A percentile compares a stretch with the other conserved stretches of the same genome.
phyloP scores from a whole-genome alignment of 2,888 invertebrate species.

The Gymnosoma rotundatum region DNA sequence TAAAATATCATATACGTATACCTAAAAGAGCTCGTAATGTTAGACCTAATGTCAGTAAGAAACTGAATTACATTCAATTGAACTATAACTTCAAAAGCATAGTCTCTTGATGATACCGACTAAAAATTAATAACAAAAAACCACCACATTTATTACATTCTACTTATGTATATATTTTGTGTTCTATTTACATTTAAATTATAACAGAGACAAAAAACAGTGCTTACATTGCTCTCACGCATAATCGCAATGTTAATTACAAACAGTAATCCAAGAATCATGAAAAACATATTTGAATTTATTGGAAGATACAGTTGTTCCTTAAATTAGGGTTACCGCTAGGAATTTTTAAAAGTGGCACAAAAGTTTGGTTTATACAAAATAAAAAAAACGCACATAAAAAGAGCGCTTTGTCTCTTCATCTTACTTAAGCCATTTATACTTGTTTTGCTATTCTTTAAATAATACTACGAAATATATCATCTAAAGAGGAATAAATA shows the following conservation, averaged over 20 bases:
- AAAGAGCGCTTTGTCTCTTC: too few species aligned
- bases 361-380: too few species aligned
- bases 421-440: too few species aligned
- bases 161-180: not conserved
- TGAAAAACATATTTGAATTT: too few species aligned
- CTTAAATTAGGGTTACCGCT: too few species aligned
- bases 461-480: too few species aligned
- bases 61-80: conserved; percentile 68
- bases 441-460: too few species aligned
- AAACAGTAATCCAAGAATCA: too few species aligned
- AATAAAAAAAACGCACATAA: too few species aligned
- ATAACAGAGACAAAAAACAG: not conserved
- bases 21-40: conserved; percentile 44
- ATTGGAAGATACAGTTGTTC: too few species aligned
- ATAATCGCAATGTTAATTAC: not conserved
- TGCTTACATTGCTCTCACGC: not conserved
- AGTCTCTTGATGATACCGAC: conserved; percentile 17
- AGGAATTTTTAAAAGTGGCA: too few species aligned
- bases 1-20: conserved; percentile 29
- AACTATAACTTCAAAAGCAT: conserved; percentile 57
- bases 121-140: conserved; percentile 17
- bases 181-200: not conserved
- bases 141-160: conserved; percentile 16
- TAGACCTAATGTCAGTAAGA: conserved; percentile 61
- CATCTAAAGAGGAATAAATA: too few species aligned